These are phyloP conservation scores for Diabrotica balteata DNA, from an alignment of 2,888 invertebrate genomes.

Conservation along the genomic window DNA sequence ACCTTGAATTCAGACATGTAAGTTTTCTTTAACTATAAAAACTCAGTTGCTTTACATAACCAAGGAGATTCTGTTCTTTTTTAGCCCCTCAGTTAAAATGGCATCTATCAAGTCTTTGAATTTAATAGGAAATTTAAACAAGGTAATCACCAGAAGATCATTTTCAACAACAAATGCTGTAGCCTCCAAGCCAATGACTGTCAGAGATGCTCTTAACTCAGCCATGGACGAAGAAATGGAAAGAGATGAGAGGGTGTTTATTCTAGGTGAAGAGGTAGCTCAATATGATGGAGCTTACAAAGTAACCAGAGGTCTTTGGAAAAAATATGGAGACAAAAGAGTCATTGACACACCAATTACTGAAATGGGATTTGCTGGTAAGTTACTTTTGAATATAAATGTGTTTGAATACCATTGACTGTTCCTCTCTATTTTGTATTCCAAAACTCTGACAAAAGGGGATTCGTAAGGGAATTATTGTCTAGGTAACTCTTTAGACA, in stretches of 20 bases:
- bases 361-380: slow-evolving; percentile 95
- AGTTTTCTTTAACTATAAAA: slow-evolving; percentile 22
- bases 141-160: slow-evolving; percentile 59
- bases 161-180: slow-evolving; percentile 63
- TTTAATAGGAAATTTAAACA: slow-evolving; percentile 50
- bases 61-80: slow-evolving; percentile 20
- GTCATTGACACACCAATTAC: slow-evolving; percentile 98
- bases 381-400: background rate
- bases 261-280: slow-evolving; percentile 94
- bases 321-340: slow-evolving; percentile 96
- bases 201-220: slow-evolving; percentile 94
- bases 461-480: too few species aligned
- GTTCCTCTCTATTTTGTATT: too few species aligned
- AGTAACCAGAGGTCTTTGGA: slow-evolving; percentile 93
- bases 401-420: too few species aligned
- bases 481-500: too few species aligned
- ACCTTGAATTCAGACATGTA: slow-evolving; percentile 44
- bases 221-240: slow-evolving; percentile 98
- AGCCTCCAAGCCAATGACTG: slow-evolving; percentile 78
- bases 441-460: too few species aligned
- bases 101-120: slow-evolving; percentile 44
- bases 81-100: slow-evolving; percentile 39
- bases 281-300: slow-evolving; percentile 98
- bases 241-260: slow-evolving; percentile 87
- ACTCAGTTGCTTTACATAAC: slow-evolving; percentile 15